Conservation (phyloP, 2,113 vertebrate species). For the Forbesichthys papilliferus region DNA sequence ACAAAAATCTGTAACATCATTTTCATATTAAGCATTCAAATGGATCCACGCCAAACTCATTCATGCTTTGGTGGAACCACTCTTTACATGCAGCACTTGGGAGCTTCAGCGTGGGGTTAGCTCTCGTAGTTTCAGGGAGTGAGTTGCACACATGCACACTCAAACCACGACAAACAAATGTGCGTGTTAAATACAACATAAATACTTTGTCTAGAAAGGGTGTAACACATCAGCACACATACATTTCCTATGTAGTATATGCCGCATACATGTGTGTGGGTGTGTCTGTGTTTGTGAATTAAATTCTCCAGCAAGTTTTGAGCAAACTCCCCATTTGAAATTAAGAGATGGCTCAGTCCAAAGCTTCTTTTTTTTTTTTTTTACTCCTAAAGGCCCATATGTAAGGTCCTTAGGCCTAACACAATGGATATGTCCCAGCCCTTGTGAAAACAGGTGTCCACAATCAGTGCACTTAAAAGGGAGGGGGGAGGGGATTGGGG, state of each 20-base stretch:
- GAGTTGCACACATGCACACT: background rate
- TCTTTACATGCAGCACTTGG: background rate
- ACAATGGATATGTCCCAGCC: no score
- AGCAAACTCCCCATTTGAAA: background rate
- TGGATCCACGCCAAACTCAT: slow-evolving; percentile 9
- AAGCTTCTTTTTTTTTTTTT: background rate
- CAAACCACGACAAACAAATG: background rate
- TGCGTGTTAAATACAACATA: background rate
- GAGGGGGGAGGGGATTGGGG: background rate
- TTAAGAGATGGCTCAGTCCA: background rate
- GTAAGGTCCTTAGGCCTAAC: no score
- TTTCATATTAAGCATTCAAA: background rate
- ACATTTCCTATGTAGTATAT: background rate
- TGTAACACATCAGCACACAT: background rate
- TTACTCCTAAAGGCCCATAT: background rate
- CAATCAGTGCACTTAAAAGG: background rate
- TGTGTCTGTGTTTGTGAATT: background rate
- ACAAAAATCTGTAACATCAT: slow-evolving; percentile 3
- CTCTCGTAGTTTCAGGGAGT: background rate
- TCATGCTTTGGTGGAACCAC: slow-evolving; percentile 44
- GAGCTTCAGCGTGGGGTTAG: background rate
- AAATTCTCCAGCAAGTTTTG: background rate
- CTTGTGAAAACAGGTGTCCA: no score
- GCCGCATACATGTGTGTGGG: background rate
- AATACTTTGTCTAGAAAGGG: background rate